A percentile compares a stretch with the other conserved stretches of the same genome.
Conservation (phyloP, 35 echinoderm and acorn worm genomes). For the Nesometra sesokonis region DNA sequence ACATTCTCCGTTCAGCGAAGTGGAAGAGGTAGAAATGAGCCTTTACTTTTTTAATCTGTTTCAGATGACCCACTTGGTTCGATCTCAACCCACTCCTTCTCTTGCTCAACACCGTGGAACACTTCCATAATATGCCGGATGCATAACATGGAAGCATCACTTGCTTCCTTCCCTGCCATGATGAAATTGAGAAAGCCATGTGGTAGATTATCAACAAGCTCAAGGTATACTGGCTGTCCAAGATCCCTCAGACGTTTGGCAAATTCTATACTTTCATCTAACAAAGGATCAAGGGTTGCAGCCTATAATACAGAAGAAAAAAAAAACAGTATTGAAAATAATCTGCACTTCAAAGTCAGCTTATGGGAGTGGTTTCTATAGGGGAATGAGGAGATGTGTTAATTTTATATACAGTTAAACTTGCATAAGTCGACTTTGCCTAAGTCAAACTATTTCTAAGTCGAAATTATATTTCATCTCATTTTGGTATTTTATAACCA, state of each 20-base stretch:
- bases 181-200: constrained; percentile 98
- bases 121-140: constrained; percentile 81
- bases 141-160: constrained; percentile 61
- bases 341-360: no score
- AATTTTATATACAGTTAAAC: no score
- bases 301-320: constrained; percentile 33
- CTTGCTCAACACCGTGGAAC: constrained; percentile 55
- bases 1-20: no score
- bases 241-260: constrained; percentile 57
- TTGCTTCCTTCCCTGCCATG: constrained; percentile 65
- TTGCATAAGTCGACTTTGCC: no score
- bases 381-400: no score
- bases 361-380: no score
- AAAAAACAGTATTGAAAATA: background rate
- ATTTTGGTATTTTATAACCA: no score
- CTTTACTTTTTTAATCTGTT: background rate
- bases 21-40: no score
- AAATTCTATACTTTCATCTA: constrained; percentile 80
- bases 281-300: constrained; percentile 66
- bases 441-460: no score
- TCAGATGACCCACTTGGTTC: background rate
- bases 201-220: constrained; percentile 68
- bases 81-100: constrained; percentile 19
- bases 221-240: constrained; percentile 48
- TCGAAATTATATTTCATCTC: no score